A percentile compares a stretch with the other conserved stretches of the same genome.
Conservation (phyloP, 2,797 vertebrate genomes). For the Esox masquinongy region DNA sequence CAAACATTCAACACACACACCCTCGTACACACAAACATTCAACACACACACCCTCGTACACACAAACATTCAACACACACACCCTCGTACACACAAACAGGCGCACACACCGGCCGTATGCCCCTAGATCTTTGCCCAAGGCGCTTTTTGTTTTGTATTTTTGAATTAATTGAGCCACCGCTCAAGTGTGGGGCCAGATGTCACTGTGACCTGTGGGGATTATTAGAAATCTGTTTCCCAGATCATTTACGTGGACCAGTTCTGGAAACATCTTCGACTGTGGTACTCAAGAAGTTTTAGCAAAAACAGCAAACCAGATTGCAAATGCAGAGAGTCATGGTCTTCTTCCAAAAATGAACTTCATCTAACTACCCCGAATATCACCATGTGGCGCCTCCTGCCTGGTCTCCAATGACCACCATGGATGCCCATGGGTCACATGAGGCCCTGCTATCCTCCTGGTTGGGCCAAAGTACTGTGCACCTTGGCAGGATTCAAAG, state of each 20-base stretch:
- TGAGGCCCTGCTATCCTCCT: slow-evolving; percentile 68
- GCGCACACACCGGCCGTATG: slow-evolving; percentile 52
- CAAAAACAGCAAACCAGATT: slow-evolving; percentile 62
- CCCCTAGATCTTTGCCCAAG: slow-evolving; percentile 68
- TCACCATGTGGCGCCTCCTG: slow-evolving; percentile 67
- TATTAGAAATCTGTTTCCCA: slow-evolving; percentile 72
- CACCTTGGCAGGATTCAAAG: slow-evolving; percentile 73
- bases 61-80: slow-evolving; percentile 35
- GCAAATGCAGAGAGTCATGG: slow-evolving; percentile 67
- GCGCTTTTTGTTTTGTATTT: slow-evolving; percentile 75
- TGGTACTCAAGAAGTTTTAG: slow-evolving; percentile 44
- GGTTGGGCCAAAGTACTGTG: slow-evolving; percentile 61
- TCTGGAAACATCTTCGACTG: slow-evolving; percentile 12
- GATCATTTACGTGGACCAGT: slow-evolving; percentile 58
- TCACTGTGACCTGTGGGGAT: slow-evolving; percentile 74
- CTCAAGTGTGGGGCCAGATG: slow-evolving; percentile 73
- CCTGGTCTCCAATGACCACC: slow-evolving; percentile 61
- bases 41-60: slow-evolving; percentile 43
- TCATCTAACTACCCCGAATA: slow-evolving; percentile 22
- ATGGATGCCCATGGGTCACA: slow-evolving; percentile 57
- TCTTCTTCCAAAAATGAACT: slow-evolving; percentile 54
- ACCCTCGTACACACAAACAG: slow-evolving; percentile 31
- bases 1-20: slow-evolving; percentile 40
- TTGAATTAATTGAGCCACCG: slow-evolving; percentile 73
- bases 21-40: slow-evolving; percentile 30